Evolutionary conservation across 2,888 invertebrate species (phyloP).

Genomic region (Tetranychus piercei): DNA sequence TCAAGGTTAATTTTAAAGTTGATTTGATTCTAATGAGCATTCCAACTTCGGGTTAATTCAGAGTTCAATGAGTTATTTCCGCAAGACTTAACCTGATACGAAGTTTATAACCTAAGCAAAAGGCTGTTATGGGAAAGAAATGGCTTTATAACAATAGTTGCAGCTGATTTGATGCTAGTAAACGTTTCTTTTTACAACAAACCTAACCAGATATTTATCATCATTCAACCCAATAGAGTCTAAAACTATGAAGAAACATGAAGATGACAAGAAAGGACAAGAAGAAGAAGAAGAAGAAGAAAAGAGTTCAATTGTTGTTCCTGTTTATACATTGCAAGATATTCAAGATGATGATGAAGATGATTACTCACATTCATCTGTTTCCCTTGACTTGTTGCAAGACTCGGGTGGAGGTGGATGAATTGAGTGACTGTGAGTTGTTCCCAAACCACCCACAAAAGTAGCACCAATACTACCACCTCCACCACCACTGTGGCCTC

Average conservation of each 20-base stretch:
- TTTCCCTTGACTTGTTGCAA: neutral
- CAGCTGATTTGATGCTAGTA: neutral
- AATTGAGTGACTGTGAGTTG: neutral
- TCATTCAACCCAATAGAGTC: neutral
- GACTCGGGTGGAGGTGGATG: neutral
- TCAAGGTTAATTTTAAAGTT: neutral
- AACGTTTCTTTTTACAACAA: neutral
- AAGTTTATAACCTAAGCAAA: neutral
- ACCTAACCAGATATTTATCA: neutral
- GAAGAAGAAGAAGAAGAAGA: neutral
- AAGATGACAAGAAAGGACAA: neutral
- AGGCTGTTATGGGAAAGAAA: no score
- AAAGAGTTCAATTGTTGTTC: neutral
- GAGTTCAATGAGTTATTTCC: neutral
- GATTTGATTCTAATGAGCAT: neutral
- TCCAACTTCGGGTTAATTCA: no score
- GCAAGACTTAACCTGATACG: no score
- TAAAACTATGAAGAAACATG: neutral
- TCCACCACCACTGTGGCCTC: neutral
- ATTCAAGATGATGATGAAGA: neutral
- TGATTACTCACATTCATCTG: slow-evolving; percentile 3
- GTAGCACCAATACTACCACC: neutral
- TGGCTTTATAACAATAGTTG: no score
- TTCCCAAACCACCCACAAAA: slow-evolving; percentile 6
- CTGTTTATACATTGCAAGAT: neutral